Conservation (phyloP, 2,113 vertebrate genomes). For the Sylvilagus bachmani region DNA sequence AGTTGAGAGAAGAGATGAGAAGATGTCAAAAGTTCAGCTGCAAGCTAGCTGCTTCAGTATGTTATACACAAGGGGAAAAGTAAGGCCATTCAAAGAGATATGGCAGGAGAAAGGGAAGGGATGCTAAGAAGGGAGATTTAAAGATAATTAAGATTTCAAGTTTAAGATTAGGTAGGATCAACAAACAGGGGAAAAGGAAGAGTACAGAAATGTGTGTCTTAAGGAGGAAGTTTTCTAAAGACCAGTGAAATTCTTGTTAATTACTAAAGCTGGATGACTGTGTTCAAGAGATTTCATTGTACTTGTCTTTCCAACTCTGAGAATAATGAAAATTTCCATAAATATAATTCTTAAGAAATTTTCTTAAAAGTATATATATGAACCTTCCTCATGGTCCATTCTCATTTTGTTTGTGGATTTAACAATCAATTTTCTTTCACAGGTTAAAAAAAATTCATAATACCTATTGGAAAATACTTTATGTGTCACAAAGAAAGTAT, state of each 20-base stretch:
- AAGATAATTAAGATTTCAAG: slow-evolving; percentile 17
- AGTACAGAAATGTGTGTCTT: not conserved
- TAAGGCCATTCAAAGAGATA: not conserved
- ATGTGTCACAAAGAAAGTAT: not conserved
- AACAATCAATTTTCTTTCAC: not conserved
- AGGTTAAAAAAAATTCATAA: slow-evolving; percentile 23
- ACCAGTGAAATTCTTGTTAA: not conserved
- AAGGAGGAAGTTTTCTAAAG: not conserved
- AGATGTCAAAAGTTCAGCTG: not conserved
- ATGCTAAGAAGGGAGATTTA: not conserved
- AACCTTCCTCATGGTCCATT: not conserved
- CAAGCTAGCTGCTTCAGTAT: not conserved
- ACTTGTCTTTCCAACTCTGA: slow-evolving; percentile 8
- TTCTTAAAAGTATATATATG: not conserved
- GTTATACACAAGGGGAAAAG: not conserved
- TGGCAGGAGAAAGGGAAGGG: not conserved
- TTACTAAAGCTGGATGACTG: not conserved
- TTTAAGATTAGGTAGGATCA: not conserved
- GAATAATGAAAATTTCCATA: not conserved
- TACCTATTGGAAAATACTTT: not conserved
- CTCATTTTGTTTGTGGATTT: not conserved
- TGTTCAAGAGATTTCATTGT: not conserved
- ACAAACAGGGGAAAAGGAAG: not conserved
- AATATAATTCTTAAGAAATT: not conserved
- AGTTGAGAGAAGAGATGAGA: not conserved